These are phyloP conservation scores for Salticus scenicus DNA, from an alignment of 2,888 invertebrate genomes.

Conservation along the genomic window DNA sequence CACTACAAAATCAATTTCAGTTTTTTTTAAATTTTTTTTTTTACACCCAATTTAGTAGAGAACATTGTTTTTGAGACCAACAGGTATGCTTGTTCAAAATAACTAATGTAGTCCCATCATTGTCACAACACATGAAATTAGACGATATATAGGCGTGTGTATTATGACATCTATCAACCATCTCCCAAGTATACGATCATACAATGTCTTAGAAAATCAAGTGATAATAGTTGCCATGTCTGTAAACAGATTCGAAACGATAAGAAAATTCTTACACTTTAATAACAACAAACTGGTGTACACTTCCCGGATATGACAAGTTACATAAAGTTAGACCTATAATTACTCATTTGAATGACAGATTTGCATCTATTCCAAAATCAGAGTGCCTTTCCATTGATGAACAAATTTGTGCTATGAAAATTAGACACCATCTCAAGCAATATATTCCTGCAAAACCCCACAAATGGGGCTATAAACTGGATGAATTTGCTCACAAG, in stretches of 20 bases:
- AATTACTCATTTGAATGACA: constrained; percentile 27
- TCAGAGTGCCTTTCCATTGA: constrained; percentile 11
- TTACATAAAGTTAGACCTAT: constrained; percentile 10
- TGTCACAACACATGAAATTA: constrained; percentile 21
- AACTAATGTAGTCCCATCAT: neutral
- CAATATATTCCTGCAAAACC: constrained; percentile 16
- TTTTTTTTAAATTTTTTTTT: neutral
- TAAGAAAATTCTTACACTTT: constrained; percentile 13
- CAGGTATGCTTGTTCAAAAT: neutral
- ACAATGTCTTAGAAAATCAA: constrained; percentile 18
- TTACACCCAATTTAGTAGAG: constrained; percentile 1
- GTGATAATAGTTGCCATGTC: constrained; percentile 22
- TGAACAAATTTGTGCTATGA: constrained; percentile 1
- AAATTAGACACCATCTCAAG: constrained; percentile 15
- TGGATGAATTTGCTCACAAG: constrained; percentile 12
- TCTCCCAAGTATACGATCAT: constrained; percentile 17
- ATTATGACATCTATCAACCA: constrained; percentile 21
- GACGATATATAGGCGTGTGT: neutral
- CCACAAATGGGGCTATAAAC: constrained; percentile 29
- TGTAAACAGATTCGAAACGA: constrained; percentile 14
- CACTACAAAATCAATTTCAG: neutral
- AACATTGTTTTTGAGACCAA: constrained; percentile 14
- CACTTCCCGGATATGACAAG: neutral
- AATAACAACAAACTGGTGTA: neutral
- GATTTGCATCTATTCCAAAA: constrained; percentile 19